These are phyloP conservation scores for Drosophila hydei DNA, from an alignment of 1,140 invertebrate genomes.

Conservation along the genomic window DNA sequence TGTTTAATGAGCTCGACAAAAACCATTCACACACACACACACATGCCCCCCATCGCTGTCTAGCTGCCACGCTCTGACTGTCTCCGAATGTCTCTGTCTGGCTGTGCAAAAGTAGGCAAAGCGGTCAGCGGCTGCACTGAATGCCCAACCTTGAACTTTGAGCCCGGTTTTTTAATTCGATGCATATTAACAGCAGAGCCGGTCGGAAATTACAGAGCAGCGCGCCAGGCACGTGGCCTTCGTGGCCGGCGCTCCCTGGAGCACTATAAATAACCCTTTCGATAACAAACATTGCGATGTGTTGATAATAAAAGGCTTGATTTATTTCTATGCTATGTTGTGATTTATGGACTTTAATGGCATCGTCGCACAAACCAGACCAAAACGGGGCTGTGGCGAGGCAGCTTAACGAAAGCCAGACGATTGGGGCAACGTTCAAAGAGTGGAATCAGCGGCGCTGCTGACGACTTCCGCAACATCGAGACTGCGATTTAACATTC, in stretches of 20 bases:
- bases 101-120: conserved; percentile 48
- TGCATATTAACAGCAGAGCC: conserved; percentile 59
- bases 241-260: conserved; percentile 52
- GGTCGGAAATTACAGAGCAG: conserved; percentile 22
- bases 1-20: conserved; percentile 66
- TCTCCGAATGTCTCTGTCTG: neutral
- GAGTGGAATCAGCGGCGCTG: neutral
- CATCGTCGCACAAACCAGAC: conserved; percentile 30
- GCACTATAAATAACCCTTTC: conserved; percentile 81
- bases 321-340: conserved; percentile 82
- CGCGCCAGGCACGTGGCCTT: conserved; percentile 17
- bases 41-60: neutral
- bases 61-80: neutral
- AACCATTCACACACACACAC: conserved; percentile 2
- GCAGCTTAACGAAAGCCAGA: too few relatives aligned
- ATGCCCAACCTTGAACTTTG: conserved; percentile 65
- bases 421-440: too few relatives aligned
- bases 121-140: conserved; percentile 41
- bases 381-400: conserved; percentile 7
- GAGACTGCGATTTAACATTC: conserved; percentile 52
- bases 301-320: conserved; percentile 82
- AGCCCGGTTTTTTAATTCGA: conserved; percentile 57
- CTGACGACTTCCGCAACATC: conserved; percentile 36
- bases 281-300: conserved; percentile 82
- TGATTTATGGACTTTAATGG: conserved; percentile 81